These are phyloP conservation scores for Daboia siamensis DNA, from an alignment of 2,113 vertebrate genomes.

Conservation along the genomic window DNA sequence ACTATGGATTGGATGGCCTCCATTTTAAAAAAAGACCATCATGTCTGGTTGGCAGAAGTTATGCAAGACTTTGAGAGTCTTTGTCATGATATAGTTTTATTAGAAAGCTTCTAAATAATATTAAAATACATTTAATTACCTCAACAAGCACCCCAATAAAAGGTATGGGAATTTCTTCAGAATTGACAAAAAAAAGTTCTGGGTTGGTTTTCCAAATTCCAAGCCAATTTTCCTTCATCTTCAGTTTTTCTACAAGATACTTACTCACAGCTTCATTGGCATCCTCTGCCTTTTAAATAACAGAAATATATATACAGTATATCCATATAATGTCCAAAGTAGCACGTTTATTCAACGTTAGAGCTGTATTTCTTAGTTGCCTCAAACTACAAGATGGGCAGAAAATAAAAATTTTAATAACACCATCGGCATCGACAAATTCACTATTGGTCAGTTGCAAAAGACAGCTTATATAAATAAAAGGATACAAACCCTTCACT, in stretches of 20 bases:
- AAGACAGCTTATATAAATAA: neutral
- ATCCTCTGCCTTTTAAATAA: constrained; percentile 60
- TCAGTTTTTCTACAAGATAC: constrained; percentile 58
- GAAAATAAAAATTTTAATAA: neutral
- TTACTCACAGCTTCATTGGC: constrained; percentile 54
- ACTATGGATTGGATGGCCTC: neutral
- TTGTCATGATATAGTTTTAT: neutral
- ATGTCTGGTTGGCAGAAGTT: neutral
- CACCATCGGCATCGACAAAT: neutral
- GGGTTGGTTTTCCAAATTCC: constrained; percentile 65
- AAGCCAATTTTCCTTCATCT: constrained; percentile 59
- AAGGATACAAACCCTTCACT: neutral
- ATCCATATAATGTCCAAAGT: neutral
- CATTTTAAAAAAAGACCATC: neutral
- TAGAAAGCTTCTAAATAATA: constrained; percentile 11
- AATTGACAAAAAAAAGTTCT: constrained; percentile 55
- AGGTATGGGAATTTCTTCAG: constrained; percentile 62
- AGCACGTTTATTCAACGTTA: neutral
- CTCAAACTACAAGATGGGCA: neutral
- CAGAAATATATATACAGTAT: neutral
- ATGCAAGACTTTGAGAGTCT: neutral
- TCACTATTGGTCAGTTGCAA: neutral
- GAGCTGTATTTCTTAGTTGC: neutral
- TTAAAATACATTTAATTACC: constrained; percentile 39
- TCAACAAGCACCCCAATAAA: constrained; percentile 63